A percentile compares a stretch with the other conserved stretches of the same genome.
Evolutionary conservation across 2,797 vertebrate genomes (phyloP).

Genomic region (Lutjanus campechanus): DNA sequence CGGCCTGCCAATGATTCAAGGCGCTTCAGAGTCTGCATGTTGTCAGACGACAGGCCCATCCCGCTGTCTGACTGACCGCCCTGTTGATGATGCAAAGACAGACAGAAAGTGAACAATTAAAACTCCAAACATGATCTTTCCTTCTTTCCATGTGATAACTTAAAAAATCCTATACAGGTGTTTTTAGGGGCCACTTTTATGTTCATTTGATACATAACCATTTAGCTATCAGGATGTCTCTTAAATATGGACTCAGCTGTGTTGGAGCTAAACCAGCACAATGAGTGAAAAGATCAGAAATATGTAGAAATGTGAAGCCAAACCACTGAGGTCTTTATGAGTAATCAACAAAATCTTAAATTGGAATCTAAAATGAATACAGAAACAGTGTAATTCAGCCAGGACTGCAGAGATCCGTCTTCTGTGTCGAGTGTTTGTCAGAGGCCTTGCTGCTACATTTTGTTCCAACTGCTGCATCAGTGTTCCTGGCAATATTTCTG

Average conservation of each 20-base stretch:
- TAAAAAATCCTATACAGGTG: not conserved
- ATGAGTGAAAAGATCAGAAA: not conserved
- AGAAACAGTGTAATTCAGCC: not conserved
- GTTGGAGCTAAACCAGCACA: not conserved
- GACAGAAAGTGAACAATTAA: constrained; percentile 19
- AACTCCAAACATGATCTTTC: not conserved
- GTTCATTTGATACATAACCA: not conserved
- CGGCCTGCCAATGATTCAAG: constrained; percentile 88
- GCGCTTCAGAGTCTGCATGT: constrained; percentile 90
- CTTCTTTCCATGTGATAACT: not conserved
- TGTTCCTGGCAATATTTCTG: not conserved
- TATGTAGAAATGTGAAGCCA: not conserved
- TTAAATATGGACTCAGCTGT: not conserved
- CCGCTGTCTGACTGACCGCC: constrained; percentile 91
- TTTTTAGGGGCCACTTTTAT: not conserved
- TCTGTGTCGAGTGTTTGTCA: not conserved
- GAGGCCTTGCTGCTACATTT: not conserved
- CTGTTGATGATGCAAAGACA: constrained; percentile 74
- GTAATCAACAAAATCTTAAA: not conserved
- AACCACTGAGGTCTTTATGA: not conserved
- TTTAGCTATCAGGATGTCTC: not conserved
- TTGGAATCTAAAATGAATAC: too few relatives aligned
- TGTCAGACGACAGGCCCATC: constrained; percentile 91
- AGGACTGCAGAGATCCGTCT: not conserved
- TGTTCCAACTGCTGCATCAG: not conserved